These are phyloP conservation scores for Ceryle rudis DNA, from an alignment of 2,797 vertebrate species.

Conservation along the genomic window DNA sequence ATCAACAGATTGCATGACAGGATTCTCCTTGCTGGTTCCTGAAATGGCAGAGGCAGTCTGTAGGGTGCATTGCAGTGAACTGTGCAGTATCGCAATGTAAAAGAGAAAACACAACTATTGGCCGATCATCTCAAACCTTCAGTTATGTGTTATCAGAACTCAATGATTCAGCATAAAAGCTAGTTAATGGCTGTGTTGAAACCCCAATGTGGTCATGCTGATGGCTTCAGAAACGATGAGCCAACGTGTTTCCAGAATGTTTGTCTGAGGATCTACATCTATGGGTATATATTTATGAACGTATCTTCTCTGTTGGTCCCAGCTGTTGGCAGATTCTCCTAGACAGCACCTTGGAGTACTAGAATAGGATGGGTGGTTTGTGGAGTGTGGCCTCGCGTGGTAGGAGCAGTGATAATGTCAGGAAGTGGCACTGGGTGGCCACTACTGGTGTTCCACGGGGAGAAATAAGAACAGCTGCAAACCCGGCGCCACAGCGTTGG, in stretches of 20 bases:
- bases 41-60: not conserved
- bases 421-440: not conserved
- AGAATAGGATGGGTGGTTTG: not conserved
- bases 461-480: not conserved
- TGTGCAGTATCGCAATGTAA: not conserved
- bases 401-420: not conserved
- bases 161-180: not conserved
- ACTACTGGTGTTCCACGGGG: not conserved
- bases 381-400: not conserved
- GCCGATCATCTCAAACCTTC: not conserved
- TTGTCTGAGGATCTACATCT: not conserved
- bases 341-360: not conserved
- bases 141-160: not conserved
- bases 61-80: not conserved
- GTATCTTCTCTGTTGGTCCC: not conserved
- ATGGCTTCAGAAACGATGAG: not conserved
- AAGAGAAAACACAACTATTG: not conserved
- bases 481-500: rapidly evolving
- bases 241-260: rapidly evolving
- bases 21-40: not conserved
- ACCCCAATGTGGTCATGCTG: not conserved
- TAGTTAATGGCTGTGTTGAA: not conserved
- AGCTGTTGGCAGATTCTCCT: not conserved
- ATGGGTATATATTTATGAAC: not conserved
- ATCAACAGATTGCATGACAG: not conserved